phyloP scores from a whole-genome alignment of 2,113 vertebrate genomes.

The Perca flavescens region DNA sequence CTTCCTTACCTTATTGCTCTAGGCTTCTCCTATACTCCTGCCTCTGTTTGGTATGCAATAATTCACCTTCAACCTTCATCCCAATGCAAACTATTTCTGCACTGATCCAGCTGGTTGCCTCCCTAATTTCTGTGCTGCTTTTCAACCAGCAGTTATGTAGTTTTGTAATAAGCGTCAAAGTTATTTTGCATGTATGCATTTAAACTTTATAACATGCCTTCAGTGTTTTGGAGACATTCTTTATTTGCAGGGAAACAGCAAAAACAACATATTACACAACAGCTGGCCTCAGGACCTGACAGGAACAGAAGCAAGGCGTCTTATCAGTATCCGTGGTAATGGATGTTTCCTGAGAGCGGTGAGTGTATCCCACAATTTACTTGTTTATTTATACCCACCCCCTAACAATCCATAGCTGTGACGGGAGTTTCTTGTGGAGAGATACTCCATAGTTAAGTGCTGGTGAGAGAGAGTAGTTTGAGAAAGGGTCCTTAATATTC shows the following conservation, averaged over 20 bases:
- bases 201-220: neutral
- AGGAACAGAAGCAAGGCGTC: slow-evolving; percentile 47
- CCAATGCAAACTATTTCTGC: neutral
- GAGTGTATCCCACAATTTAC: slow-evolving; percentile 39
- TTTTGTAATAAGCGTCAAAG: neutral
- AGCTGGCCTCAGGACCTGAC: slow-evolving; percentile 24
- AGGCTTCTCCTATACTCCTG: neutral
- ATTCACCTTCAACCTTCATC: neutral
- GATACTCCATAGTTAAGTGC: neutral
- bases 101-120: neutral
- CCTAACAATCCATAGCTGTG: slow-evolving; percentile 28
- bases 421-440: slow-evolving; percentile 6
- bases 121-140: neutral
- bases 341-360: slow-evolving; percentile 46
- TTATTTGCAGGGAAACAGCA: slow-evolving; percentile 9
- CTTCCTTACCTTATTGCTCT: neutral
- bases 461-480: neutral
- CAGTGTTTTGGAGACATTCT: slow-evolving; percentile 1
- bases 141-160: neutral
- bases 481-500: slow-evolving; percentile 10
- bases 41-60: neutral
- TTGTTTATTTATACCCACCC: slow-evolving; percentile 41
- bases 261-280: slow-evolving; percentile 44
- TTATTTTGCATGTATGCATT: neutral
- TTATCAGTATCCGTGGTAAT: slow-evolving; percentile 41